phyloP scores from a whole-genome alignment of 2,113 vertebrate genomes.

The Emydura subglobosa region DNA sequence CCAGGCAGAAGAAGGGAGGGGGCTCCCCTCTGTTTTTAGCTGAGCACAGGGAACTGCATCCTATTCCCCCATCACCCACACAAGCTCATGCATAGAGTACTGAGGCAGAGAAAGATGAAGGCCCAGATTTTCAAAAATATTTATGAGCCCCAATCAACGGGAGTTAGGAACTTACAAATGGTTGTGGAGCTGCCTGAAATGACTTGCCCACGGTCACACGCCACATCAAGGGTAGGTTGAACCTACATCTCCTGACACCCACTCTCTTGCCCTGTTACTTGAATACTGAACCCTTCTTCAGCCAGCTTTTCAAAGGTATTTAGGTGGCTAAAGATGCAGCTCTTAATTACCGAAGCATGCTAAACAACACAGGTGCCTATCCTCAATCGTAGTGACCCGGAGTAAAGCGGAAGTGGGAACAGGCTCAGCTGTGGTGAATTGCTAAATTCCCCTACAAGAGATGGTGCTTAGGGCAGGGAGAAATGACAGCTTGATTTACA shows the following conservation, averaged over 20 bases:
- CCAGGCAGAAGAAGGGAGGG: neutral
- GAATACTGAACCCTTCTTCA: neutral
- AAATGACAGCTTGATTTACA: too few relatives aligned
- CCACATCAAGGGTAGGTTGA: rapidly evolving
- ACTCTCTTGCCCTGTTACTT: neutral
- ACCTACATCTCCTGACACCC: rapidly evolving
- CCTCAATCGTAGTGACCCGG: rapidly evolving
- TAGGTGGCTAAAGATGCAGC: neutral
- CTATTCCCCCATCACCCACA: neutral
- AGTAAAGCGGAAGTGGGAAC: neutral
- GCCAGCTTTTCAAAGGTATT: neutral
- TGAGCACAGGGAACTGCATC: neutral
- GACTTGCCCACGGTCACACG: rapidly evolving
- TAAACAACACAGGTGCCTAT: neutral
- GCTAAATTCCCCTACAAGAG: rapidly evolving
- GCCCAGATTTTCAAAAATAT: neutral
- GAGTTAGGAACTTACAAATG: neutral
- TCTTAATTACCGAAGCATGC: neutral
- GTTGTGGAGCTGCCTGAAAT: neutral
- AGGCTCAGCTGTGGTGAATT: rapidly evolving
- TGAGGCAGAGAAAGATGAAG: neutral
- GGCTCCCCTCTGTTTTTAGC: neutral
- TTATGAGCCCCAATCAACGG: neutral
- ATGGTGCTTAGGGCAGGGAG: neutral
- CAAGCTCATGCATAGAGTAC: rapidly evolving